Evolutionary conservation across 2,888 invertebrate species (phyloP).

Genomic region (Dromius quadrimaculatus): DNA sequence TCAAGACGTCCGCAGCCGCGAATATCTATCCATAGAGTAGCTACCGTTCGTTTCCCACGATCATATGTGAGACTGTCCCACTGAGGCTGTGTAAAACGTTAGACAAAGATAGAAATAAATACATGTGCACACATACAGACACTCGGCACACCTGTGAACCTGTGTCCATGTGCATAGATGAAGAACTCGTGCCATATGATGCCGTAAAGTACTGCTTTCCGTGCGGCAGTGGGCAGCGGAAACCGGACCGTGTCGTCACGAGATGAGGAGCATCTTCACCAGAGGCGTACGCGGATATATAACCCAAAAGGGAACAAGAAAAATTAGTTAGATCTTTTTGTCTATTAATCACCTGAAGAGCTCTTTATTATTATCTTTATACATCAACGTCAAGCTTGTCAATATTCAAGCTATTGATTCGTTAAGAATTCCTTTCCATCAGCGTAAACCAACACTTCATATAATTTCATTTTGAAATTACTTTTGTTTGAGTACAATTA

Average conservation of each 20-base stretch:
- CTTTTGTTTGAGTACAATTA: too few relatives aligned
- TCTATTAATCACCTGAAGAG: too few relatives aligned
- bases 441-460: too few relatives aligned
- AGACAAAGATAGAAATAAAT: conserved; percentile 2
- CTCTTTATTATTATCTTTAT: too few relatives aligned
- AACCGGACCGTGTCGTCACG: conserved; percentile 30
- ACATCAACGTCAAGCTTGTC: too few relatives aligned
- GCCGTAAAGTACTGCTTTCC: background rate
- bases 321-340: too few relatives aligned
- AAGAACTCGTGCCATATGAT: background rate
- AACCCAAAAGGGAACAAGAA: background rate
- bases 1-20: conserved; percentile 7
- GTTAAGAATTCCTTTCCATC: too few relatives aligned
- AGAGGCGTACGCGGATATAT: conserved; percentile 1
- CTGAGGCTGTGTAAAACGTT: background rate
- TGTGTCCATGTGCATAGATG: background rate
- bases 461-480: too few relatives aligned
- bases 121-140: background rate
- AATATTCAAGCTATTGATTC: too few relatives aligned
- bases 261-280: conserved; percentile 28
- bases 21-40: conserved; percentile 33
- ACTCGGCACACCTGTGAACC: background rate
- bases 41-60: conserved; percentile 43
- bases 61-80: conserved; percentile 30
- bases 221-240: conserved; percentile 31